A percentile compares a stretch with the other conserved stretches of the same genome.
Conservation (phyloP, 1,140 invertebrate species). For the Dinothrombium tinctorium region DNA sequence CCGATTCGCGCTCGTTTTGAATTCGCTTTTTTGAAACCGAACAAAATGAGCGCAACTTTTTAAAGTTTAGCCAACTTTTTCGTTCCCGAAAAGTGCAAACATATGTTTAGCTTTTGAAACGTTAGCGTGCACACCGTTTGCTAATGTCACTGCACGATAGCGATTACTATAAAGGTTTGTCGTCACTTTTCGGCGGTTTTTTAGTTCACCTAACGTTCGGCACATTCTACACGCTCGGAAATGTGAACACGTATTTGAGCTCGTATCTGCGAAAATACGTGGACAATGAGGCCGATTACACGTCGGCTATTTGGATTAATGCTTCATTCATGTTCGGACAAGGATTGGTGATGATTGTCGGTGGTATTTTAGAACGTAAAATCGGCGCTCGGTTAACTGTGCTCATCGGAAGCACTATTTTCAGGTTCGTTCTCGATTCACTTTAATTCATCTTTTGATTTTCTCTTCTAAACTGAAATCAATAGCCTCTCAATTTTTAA, state of each 20-base stretch:
- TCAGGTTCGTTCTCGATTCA: constrained; percentile 16
- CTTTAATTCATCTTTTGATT: no score
- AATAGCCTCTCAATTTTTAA: no score
- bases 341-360: constrained; percentile 21
- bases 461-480: constrained; percentile 14
- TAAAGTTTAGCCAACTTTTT: no score
- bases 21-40: no score
- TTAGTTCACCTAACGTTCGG: constrained; percentile 19
- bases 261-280: constrained; percentile 21
- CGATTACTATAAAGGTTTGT: no score
- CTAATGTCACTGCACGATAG: no score
- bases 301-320: constrained; percentile 22
- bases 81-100: no score
- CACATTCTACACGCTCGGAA: constrained; percentile 19
- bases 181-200: constrained; percentile 18
- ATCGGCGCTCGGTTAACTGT: constrained; percentile 19
- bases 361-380: constrained; percentile 18
- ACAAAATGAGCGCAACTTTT: no score
- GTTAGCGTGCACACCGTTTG: no score
- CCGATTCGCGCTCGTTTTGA: no score
- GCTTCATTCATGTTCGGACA: constrained; percentile 19
- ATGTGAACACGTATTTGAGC: constrained; percentile 24
- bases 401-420: constrained; percentile 18
- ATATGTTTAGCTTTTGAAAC: no score
- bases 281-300: constrained; percentile 18